Evolutionary conservation across 2,888 invertebrate genomes (phyloP).

Genomic region (Cylloceria caligata): DNA sequence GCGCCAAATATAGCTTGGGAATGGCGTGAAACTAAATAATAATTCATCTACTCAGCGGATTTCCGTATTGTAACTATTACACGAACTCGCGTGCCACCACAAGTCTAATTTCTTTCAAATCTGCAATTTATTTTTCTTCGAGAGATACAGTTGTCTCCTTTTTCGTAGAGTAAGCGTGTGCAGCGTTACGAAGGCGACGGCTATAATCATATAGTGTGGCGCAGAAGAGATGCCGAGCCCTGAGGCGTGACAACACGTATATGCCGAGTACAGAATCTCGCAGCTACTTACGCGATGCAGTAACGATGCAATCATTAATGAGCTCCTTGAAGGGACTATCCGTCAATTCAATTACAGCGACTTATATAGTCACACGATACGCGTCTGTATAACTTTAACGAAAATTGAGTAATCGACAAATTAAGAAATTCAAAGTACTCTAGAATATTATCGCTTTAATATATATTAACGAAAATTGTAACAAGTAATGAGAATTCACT

Average conservation of each 20-base stretch:
- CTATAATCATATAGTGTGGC: constrained; percentile 46
- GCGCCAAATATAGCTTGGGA: not conserved
- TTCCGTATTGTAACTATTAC: not conserved
- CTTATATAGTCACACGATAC: not conserved
- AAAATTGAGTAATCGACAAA: too few species aligned
- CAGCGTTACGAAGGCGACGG: not conserved
- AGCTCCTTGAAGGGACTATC: constrained; percentile 1
- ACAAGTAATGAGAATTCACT: too few species aligned
- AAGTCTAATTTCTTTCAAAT: too few species aligned
- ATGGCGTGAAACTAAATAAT: not conserved
- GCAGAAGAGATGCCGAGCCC: constrained; percentile 74
- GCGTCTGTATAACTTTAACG: not conserved
- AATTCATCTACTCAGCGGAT: not conserved
- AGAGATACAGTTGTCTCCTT: not conserved
- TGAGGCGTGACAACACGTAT: constrained; percentile 78
- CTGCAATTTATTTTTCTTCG: not conserved
- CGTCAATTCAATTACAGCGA: not conserved
- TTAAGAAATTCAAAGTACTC: too few species aligned
- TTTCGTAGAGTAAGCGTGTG: not conserved
- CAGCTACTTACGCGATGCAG: constrained; percentile 2
- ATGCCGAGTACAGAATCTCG: constrained; percentile 71
- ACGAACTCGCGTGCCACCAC: not conserved
- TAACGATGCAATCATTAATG: constrained; percentile 10
- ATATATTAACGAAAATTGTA: too few species aligned
- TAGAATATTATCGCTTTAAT: too few species aligned